Percentiles rank a stretch among this genome's conserved stretches.
phyloP scores from a whole-genome alignment of 2,113 vertebrate species.

The Sylvietta virens region DNA sequence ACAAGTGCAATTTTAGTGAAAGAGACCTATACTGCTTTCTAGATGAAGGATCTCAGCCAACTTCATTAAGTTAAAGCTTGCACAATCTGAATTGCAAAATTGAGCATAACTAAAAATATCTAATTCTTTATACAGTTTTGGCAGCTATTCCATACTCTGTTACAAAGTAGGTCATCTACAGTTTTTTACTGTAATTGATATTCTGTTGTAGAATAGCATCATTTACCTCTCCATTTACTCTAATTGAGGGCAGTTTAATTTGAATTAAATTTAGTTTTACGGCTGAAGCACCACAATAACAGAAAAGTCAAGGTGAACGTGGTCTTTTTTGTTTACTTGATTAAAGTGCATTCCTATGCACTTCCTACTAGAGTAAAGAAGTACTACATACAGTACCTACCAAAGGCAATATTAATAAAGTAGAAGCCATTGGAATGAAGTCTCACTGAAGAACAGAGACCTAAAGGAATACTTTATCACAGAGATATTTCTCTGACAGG shows the following conservation, averaged over 20 bases:
- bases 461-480: not conserved
- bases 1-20: not conserved
- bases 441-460: not conserved
- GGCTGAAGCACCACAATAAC: not conserved
- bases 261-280: conserved; percentile 44
- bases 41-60: not conserved
- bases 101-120: not conserved
- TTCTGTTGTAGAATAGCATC: conserved; percentile 25
- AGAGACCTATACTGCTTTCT: not conserved
- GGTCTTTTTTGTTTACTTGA: not conserved
- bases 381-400: not conserved
- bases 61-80: conserved; percentile 26
- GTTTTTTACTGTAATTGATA: conserved; percentile 28
- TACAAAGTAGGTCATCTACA: conserved; percentile 8
- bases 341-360: not conserved
- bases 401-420: not conserved
- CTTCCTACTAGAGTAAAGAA: not conserved
- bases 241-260: conserved; percentile 58
- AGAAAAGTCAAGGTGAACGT: conserved; percentile 28
- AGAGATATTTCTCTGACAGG: not conserved
- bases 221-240: conserved; percentile 52
- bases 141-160: not conserved
- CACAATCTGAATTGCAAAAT: conserved; percentile 18
- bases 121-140: conserved; percentile 32
- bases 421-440: not conserved